Percentiles rank a stretch among this genome's conserved stretches.
These are phyloP conservation scores for Podilymbus podiceps DNA, from an alignment of 2,113 vertebrate species.

Conservation along the genomic window DNA sequence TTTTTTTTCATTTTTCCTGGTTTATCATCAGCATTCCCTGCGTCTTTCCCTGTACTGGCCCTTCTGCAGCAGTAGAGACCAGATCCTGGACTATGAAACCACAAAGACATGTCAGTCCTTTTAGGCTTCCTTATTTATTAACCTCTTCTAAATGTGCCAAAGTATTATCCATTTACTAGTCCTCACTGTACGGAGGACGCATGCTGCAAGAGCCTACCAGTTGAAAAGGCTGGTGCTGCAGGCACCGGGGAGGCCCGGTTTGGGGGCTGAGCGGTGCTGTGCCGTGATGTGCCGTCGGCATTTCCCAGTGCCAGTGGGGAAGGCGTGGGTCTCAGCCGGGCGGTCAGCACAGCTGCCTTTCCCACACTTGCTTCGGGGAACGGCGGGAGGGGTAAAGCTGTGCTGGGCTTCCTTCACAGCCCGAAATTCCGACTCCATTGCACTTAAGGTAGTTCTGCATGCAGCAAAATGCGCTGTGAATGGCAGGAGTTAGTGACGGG, in stretches of 20 bases:
- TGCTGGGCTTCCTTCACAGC: neutral
- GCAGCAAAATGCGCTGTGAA: neutral
- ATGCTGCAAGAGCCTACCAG: neutral
- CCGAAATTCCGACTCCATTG: fast-evolving
- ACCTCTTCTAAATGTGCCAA: neutral
- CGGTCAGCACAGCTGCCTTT: neutral
- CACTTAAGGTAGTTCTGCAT: neutral
- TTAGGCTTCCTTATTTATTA: neutral
- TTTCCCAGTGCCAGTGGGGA: neutral
- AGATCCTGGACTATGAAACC: neutral
- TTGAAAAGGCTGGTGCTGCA: neutral
- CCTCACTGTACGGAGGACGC: neutral
- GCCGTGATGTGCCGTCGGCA: fast-evolving
- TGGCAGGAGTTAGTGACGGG: neutral
- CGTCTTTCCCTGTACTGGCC: neutral
- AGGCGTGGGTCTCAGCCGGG: fast-evolving
- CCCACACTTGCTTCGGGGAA: neutral
- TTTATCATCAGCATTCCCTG: neutral
- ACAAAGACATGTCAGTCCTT: neutral
- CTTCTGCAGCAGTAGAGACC: neutral
- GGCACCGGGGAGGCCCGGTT: fast-evolving
- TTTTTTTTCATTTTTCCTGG: neutral
- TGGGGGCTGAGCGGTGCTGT: fast-evolving
- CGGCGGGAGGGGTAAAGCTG: neutral
- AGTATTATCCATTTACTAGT: neutral